Base-by-base conservation (phyloP, 2,797 vertebrate species). In the Halcyon badia region DNA sequence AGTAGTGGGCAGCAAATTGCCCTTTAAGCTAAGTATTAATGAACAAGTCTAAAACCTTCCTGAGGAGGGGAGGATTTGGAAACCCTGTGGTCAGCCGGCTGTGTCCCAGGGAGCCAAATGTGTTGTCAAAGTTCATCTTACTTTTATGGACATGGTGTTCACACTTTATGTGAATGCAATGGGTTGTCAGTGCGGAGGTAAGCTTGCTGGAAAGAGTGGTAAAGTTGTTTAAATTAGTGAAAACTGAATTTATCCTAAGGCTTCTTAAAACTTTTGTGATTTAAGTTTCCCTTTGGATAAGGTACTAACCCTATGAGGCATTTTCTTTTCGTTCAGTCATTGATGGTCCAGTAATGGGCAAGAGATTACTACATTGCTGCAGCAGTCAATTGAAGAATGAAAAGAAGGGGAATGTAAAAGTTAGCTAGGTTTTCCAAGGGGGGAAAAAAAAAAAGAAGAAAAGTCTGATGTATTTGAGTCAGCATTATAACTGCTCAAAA, bases 1-100 rank as follows among this genome's bases (percentile, higher is more conserved):
- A 77, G 89, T 75, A 76, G 89, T 85, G 93, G 95, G 91, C 89
- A 98, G 94, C 77, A 95, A 97, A 97, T 79, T 91, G 92, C 66
- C 89, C 97, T 98, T 97, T 96, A 78, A 95, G 80, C 80, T 71
- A 94, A 92, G 85, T 96, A 87, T 97, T 97, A 97, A 97, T 95
- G 91, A 97, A 83, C 75, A 91, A 60, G 26, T 41, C 39, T 49
- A 85, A 93, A 75, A 95, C 52, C 24, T 94, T 37, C 61, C 85
- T 35, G 4, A 90, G 84, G 84, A 96, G 56, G 25, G 79, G 68
- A 88, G 52, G 28, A 66, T 78, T 94, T 87, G 62, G 72, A 85
- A 89, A 48, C 2, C 6, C 70, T 21, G 39, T 51, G 88, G 88
- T 91, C 81, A 94, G 31, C 33, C 42, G 88, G 68, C 26, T 88